A percentile compares a stretch with the other conserved stretches of the same genome.
Evolutionary conservation across 2,113 vertebrate genomes (phyloP).

Genomic region (Platysternon megacephalum): DNA sequence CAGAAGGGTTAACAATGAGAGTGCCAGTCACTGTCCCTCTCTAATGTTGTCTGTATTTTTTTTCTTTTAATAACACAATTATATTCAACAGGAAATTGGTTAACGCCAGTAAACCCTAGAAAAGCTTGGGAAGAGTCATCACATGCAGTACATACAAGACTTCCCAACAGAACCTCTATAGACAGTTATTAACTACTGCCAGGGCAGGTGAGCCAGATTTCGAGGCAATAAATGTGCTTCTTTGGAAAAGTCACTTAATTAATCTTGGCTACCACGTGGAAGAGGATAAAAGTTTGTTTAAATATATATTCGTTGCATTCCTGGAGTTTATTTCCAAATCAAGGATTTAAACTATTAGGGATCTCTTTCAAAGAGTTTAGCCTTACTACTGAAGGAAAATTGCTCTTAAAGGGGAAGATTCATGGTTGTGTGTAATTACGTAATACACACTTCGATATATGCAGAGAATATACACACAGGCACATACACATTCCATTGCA

Average conservation of each 20-base stretch:
- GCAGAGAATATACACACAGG: background rate
- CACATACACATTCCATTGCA: background rate
- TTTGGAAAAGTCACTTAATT: background rate
- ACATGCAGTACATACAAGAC: too few relatives aligned
- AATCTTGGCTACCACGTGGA: background rate
- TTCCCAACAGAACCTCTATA: too few relatives aligned
- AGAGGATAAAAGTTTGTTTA: background rate
- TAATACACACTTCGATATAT: background rate
- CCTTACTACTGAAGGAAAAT: background rate
- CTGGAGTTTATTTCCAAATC: background rate
- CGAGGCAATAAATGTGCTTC: background rate
- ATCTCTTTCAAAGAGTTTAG: background rate
- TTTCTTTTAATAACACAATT: too few relatives aligned
- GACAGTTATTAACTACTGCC: background rate
- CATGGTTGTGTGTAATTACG: background rate
- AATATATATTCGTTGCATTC: background rate
- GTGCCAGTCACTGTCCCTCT: too few relatives aligned
- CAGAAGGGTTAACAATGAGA: too few relatives aligned
- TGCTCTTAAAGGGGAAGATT: background rate
- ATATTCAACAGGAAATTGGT: too few relatives aligned
- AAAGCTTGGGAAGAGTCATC: too few relatives aligned
- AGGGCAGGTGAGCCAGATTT: background rate
- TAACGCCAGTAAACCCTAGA: too few relatives aligned
- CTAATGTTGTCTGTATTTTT: too few relatives aligned
- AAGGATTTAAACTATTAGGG: background rate